These are phyloP conservation scores for Orthonyx spaldingii DNA, from an alignment of 2,113 vertebrate species.

Conservation along the genomic window DNA sequence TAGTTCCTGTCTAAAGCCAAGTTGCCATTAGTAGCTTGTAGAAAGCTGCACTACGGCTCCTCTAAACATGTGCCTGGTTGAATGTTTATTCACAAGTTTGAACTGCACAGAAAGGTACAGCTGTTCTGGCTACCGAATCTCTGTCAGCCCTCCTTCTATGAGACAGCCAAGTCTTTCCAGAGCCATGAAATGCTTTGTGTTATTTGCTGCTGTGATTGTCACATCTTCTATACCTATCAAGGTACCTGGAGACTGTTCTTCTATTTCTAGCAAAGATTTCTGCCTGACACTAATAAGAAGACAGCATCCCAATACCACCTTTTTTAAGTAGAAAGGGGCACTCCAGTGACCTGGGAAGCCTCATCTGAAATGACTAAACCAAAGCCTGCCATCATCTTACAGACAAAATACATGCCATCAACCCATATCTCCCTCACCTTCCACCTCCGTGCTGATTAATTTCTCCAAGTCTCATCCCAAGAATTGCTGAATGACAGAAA, in stretches of 20 bases:
- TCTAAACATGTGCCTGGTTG: not conserved
- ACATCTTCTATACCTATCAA: not conserved
- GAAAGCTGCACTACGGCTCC: not conserved
- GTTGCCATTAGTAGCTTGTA: not conserved
- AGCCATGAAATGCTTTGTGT: not conserved
- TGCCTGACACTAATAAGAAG: slow-evolving; percentile 19
- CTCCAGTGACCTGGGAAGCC: not conserved
- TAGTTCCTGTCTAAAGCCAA: not conserved
- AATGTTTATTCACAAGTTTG: not conserved
- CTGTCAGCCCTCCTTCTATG: not conserved
- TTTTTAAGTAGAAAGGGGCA: not conserved
- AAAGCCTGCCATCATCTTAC: not conserved
- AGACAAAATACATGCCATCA: not conserved
- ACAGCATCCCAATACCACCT: not conserved
- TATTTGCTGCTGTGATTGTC: not conserved
- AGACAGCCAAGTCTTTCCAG: not conserved
- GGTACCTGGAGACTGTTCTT: not conserved
- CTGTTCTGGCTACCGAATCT: not conserved
- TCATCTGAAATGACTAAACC: not conserved
- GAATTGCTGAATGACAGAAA: slow-evolving; percentile 5
- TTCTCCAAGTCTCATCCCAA: not conserved
- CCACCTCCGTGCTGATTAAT: not conserved
- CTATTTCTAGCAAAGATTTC: not conserved
- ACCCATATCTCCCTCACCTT: not conserved
- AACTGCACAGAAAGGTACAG: not conserved